Evolutionary conservation across 92 coral and sea anemone genomes (phyloP).

Genomic region (Zoanthus sociatus): DNA sequence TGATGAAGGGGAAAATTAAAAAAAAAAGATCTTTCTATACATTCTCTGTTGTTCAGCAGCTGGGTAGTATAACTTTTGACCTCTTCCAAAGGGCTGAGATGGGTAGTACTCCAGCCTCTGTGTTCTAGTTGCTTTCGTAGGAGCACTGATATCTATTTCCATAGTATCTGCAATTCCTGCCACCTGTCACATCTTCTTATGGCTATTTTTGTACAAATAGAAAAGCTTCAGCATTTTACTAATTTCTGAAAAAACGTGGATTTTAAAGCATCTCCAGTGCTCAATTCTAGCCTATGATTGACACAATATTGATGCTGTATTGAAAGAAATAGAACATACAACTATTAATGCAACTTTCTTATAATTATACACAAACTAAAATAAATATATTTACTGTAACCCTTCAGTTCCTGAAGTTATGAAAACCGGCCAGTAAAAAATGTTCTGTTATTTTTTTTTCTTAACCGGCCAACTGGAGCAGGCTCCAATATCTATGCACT

Average conservation of each 20-base stretch:
- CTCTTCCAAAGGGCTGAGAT: conserved; percentile 63
- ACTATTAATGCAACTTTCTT: neutral
- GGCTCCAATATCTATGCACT: too few relatives aligned
- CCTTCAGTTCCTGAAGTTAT: too few relatives aligned
- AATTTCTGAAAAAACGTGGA: conserved; percentile 62
- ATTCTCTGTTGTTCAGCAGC: conserved; percentile 58
- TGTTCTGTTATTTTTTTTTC: too few relatives aligned
- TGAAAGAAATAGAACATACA: conserved; percentile 17
- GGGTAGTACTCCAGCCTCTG: conserved; percentile 69
- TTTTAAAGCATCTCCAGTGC: conserved; percentile 67
- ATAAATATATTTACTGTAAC: too few relatives aligned
- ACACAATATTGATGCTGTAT: conserved; percentile 42
- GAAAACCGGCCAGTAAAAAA: too few relatives aligned
- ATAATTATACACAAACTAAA: neutral
- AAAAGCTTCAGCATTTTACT: conserved; percentile 43
- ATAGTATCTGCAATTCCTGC: conserved; percentile 65
- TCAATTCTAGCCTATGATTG: conserved; percentile 65
- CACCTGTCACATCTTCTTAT: conserved; percentile 66
- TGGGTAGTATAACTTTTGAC: conserved; percentile 36
- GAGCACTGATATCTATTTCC: conserved; percentile 61
- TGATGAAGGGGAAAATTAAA: too few relatives aligned
- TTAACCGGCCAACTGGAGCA: too few relatives aligned
- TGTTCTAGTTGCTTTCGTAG: conserved; percentile 64
- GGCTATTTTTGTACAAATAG: conserved; percentile 65
- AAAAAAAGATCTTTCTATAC: conserved; percentile 35